phyloP scores from a whole-genome alignment of 2,797 vertebrate genomes.

The Falco naumanni region DNA sequence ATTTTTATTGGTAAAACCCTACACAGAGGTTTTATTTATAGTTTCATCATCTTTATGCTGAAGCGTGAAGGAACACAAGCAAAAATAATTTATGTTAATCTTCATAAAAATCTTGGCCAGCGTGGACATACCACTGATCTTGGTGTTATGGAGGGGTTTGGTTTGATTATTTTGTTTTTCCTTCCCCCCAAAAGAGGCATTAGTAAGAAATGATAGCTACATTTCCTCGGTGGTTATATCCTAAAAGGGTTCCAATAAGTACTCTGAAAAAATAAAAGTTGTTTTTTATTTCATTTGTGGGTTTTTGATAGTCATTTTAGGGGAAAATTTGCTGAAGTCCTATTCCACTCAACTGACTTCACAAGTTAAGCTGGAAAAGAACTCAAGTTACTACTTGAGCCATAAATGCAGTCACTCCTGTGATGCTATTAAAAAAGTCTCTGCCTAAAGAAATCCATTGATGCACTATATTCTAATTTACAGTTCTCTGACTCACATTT shows the following conservation, averaged over 20 bases:
- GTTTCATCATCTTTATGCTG: background rate
- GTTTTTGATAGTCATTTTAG: background rate
- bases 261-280: background rate
- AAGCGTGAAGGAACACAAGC: background rate
- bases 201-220: background rate
- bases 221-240: background rate
- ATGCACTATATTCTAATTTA: constrained; percentile 59
- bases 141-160: background rate
- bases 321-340: background rate
- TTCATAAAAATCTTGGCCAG: background rate
- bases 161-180: background rate
- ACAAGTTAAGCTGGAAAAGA: constrained; percentile 8
- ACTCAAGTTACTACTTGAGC: constrained; percentile 6
- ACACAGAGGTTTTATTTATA: background rate
- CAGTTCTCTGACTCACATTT: constrained; percentile 54
- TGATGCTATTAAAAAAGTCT: constrained; percentile 32
- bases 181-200: background rate
- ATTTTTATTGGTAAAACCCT: background rate
- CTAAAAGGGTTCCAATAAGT: background rate
- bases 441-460: constrained; percentile 25
- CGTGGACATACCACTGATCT: background rate
- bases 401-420: constrained; percentile 25
- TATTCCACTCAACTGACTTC: background rate
- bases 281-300: background rate
- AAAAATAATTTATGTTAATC: background rate